A percentile compares a stretch with the other conserved stretches of the same genome.
phyloP scores from a whole-genome alignment of 2,113 vertebrate species.

The Tretioscincus oriximinensis region DNA sequence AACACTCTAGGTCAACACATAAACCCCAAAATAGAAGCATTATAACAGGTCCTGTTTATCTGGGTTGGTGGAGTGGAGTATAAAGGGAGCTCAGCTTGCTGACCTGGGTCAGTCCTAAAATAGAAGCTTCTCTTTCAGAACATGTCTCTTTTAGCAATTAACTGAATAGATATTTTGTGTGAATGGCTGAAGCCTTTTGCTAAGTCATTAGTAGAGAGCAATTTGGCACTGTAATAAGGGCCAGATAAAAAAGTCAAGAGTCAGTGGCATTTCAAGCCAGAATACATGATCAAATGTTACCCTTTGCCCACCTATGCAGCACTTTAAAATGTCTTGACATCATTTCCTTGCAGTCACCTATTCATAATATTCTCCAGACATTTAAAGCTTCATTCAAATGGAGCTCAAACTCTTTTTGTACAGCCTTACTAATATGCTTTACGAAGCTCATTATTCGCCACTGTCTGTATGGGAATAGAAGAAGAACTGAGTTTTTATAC shows the following conservation, averaged over 20 bases:
- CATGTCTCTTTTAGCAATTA: conserved; percentile 24
- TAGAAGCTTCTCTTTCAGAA: conserved; percentile 40
- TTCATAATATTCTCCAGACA: background rate
- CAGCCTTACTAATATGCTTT: too few relatives aligned
- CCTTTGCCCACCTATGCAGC: background rate
- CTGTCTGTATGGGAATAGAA: too few relatives aligned
- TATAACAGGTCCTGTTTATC: conserved; percentile 4
- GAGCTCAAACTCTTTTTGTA: too few relatives aligned
- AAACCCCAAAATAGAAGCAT: conserved; percentile 38
- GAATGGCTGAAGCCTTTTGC: background rate
- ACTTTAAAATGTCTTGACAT: background rate
- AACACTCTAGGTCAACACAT: conserved; percentile 31
- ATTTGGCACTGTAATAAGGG: fast-evolving
- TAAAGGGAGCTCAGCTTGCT: conserved; percentile 41
- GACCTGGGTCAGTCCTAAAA: conserved; percentile 46
- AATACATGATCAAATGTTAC: background rate
- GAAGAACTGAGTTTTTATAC: too few relatives aligned
- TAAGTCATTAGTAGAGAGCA: background rate
- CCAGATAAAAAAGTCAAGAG: background rate
- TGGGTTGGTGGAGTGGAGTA: conserved; percentile 47
- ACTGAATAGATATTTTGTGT: conserved; percentile 21
- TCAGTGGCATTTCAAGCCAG: background rate
- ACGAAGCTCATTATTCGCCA: too few relatives aligned
- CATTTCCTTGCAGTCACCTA: background rate
- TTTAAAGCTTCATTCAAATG: too few relatives aligned